Evolutionary conservation across 2,797 vertebrate species (phyloP), one percentile per base, ranked within the genome.

Genomic region (Micropoecilia bifurca): DNA sequence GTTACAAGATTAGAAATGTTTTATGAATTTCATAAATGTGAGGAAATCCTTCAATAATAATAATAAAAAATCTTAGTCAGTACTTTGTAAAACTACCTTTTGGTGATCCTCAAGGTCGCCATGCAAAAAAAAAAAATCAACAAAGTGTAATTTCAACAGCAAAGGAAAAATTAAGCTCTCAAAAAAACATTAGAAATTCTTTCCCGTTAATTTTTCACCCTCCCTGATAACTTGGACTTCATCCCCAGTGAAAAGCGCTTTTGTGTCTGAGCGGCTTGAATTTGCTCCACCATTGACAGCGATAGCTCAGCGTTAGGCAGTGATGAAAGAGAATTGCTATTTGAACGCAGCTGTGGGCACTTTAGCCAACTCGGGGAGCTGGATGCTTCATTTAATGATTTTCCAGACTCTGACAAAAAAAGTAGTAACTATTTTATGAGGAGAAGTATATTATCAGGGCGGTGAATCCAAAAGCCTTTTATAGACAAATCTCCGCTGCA

Each of bases 381-480:
- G 78, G 76, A 61, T 79, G 80, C 79, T 90, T 83, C 68, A 79
- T 90, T 83, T 89, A 87, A 91, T 80, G 78, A 85, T 82, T 85
- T 83, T 63, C 80, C 72, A 86, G 76, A 75, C 78, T 73, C 77
- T 75, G 79, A 76, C 63, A 80, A 68, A 79, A 20, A 81, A 53
- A 25, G 78, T 45, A 41, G 77, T 75, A 68, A 81, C 71, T 78
- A 76, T 84, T 88, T 83, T 79, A 89, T 82, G 77, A 78, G 83
- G 68, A 69, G 74, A 33, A 76, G 73, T 80, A 77, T 87, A 83
- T 78, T 81, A 81, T 81, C 75, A 75, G 48, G 74, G 77, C 69
- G 80, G 69, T 83, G 66, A 77, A 71, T 85, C 77, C 61, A 80
- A 77, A 75, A 74, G 69, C 48, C 6, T 69, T 89, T 83, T 82